Evolutionary conservation across 2,888 invertebrate species (phyloP), one percentile per base, ranked within the genome.

Genomic region (Tinea pellionella): DNA sequence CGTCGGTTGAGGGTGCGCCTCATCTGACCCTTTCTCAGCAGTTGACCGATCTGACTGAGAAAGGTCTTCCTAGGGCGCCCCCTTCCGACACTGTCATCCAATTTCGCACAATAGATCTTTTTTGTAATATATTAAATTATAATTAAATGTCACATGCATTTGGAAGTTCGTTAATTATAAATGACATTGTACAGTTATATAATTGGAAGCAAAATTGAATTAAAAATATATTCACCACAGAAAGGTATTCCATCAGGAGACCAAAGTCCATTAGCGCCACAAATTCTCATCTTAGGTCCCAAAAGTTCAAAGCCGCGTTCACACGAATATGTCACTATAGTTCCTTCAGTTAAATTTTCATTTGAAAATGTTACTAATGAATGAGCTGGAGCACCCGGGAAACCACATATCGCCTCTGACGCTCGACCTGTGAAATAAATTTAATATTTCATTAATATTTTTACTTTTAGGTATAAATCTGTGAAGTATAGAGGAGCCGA

Each of bases 331-430:
- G 93, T 92, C 12, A 96, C 96, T 11, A 94, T 91, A 0, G 93
- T 90, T 12, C 92, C 93, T 8, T 87, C 85, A 12, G 51, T 11
- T 47, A 88, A 70, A 55, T 80, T 80, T 47, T 90, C 92, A 69
- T 91, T 91, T 16, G 94, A 92, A 80, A 97, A 96, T 18, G 91
- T 88, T 41, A 97, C 92, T 55, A 88, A 89, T 61, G 94, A 94
- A 82, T 97, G 97, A 0, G 96, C 96, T 9, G 97, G 97, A 0
- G 95, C 93, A 9, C 97, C 97, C 0, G 97, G 97, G 83, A 96
- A 97, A 65, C 93, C 90, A 77, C 97, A 97, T 58, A 66, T 67
- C 1, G 78, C 71, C 12, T 53, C 41, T 2, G 56, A 12, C 8
- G 57, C 75, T 60, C 72, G 69, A 15, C 75, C 83, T 81, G 75